Percentiles rank a stretch among this genome's conserved stretches.
Evolutionary conservation across 2,113 vertebrate species (phyloP).

Genomic region (Scolopax mira): DNA sequence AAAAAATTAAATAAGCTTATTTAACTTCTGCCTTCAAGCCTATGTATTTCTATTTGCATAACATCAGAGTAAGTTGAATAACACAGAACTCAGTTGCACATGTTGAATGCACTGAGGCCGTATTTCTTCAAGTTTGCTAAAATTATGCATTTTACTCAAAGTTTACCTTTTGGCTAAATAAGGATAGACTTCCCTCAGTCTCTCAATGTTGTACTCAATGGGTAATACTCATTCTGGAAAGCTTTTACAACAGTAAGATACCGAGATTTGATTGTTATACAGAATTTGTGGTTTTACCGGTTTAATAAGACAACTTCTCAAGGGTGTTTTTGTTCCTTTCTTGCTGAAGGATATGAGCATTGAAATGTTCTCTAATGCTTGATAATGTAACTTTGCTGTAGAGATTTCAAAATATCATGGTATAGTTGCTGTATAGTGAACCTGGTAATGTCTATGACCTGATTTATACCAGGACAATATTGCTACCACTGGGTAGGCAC

Average conservation of each 20-base stretch:
- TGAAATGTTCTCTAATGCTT: neutral
- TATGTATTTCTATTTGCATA: conserved; percentile 1
- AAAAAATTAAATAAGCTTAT: neutral
- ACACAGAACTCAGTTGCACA: neutral
- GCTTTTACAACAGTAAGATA: neutral
- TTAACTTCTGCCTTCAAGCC: neutral
- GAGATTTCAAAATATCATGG: neutral
- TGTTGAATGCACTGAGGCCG: neutral
- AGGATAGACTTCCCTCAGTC: neutral
- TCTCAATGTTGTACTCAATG: neutral
- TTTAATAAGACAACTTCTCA: neutral
- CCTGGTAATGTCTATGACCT: neutral
- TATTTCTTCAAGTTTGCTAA: neutral
- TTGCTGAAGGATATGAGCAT: neutral
- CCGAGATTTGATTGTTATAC: neutral
- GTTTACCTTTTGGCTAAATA: neutral
- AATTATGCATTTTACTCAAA: neutral
- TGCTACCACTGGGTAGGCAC: neutral
- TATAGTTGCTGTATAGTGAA: neutral
- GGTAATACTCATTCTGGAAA: neutral
- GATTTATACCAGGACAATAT: too few relatives aligned
- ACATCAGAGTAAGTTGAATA: neutral
- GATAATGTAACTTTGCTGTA: neutral
- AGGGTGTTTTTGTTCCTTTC: neutral
- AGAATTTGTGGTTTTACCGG: neutral